Evolutionary conservation across 2,113 vertebrate species (phyloP).

Genomic region (Rissa tridactyla): DNA sequence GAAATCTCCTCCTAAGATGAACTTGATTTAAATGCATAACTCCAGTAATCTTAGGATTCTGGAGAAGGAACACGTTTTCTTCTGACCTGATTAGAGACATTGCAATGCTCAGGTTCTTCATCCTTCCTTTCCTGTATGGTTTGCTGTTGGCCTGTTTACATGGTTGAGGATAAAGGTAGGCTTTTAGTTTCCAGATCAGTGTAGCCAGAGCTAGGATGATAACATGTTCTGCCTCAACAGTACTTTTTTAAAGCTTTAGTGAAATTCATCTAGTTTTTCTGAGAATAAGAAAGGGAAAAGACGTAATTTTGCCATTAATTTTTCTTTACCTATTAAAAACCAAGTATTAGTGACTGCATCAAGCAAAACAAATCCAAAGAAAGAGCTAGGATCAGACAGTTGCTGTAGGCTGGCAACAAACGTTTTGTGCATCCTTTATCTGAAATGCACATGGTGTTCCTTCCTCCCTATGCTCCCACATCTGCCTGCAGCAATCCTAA

Average conservation of each 20-base stretch:
- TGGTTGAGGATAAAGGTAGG: not conserved
- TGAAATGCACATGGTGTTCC: not conserved
- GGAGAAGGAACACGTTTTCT: not conserved
- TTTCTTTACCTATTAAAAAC: not conserved
- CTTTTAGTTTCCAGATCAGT: not conserved
- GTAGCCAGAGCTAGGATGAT: not conserved
- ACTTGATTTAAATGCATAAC: not conserved
- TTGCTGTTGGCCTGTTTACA: constrained; percentile 5
- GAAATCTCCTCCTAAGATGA: not conserved
- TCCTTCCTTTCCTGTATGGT: not conserved
- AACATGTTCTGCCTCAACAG: not conserved
- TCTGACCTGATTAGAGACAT: not conserved
- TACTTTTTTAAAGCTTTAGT: not conserved
- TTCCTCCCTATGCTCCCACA: not conserved
- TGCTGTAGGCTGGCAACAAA: not conserved
- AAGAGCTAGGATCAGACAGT: not conserved
- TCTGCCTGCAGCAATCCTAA: not conserved
- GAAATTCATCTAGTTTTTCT: not conserved
- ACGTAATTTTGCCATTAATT: not conserved
- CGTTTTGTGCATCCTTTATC: not conserved
- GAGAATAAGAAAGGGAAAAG: not conserved
- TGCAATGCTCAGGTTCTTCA: not conserved
- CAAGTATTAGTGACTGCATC: not conserved
- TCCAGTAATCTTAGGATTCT: not conserved
- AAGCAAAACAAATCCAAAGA: not conserved